These are phyloP conservation scores for Macrotis lagotis DNA, from an alignment of 2,113 vertebrate species.

Conservation along the genomic window DNA sequence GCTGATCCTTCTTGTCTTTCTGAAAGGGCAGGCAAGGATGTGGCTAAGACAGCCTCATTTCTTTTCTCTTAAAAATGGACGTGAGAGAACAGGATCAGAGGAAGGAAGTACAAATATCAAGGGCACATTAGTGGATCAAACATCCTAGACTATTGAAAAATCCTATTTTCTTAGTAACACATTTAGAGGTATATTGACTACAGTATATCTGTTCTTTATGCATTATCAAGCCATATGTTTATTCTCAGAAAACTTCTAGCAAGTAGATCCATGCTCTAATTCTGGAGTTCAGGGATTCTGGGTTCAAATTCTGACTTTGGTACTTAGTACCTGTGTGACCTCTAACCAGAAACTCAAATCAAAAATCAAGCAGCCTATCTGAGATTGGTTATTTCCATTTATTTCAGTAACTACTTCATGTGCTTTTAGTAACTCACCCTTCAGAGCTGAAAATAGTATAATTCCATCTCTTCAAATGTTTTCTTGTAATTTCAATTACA, in stretches of 20 bases:
- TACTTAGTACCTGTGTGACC: background rate
- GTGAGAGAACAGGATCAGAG: background rate
- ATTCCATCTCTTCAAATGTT: background rate
- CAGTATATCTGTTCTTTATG: background rate
- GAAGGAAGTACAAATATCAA: background rate
- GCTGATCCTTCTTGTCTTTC: background rate
- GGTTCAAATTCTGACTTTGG: background rate
- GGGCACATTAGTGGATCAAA: background rate
- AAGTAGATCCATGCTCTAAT: background rate
- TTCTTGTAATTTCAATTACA: background rate
- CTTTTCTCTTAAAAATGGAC: background rate
- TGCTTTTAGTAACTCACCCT: background rate
- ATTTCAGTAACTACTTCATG: background rate
- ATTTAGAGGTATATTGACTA: background rate
- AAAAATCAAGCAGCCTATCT: background rate
- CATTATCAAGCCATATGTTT: background rate
- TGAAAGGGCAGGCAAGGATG: background rate
- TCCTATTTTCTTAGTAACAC: background rate
- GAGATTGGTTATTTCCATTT: background rate
- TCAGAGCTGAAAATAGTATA: background rate
- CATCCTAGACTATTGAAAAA: background rate
- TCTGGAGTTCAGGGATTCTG: background rate
- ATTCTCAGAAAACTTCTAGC: background rate
- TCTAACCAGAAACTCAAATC: background rate
- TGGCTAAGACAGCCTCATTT: background rate